A percentile compares a stretch with the other conserved stretches of the same genome.
These are phyloP conservation scores for Cliona cf. orientalis DNA, from an alignment of 37 sponge, comb jelly and placozoan genomes.

Conservation along the genomic window DNA sequence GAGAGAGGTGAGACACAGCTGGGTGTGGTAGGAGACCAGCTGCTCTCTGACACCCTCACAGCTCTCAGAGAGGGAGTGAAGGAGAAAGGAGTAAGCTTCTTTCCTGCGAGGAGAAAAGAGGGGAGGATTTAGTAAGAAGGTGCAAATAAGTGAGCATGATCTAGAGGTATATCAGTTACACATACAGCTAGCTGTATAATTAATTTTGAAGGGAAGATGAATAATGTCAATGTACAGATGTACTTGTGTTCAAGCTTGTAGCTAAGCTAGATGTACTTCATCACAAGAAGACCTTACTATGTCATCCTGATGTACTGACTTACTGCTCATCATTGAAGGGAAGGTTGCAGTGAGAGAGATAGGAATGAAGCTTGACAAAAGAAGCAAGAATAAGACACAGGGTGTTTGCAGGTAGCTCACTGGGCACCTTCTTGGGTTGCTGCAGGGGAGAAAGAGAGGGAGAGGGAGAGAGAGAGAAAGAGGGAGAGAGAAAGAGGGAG, in stretches of 20 bases:
- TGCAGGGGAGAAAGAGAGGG: neutral
- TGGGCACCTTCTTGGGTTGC: neutral
- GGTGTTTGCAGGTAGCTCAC: neutral
- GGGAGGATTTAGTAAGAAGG: neutral
- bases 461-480: neutral
- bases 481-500: slow-evolving; percentile 2
- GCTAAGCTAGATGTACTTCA: no score
- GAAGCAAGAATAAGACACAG: neutral
- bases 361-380: neutral
- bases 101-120: slow-evolving; percentile 1
- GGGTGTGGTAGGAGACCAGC: slow-evolving; percentile 26
- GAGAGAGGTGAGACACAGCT: slow-evolving; percentile 13
- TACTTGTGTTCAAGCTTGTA: no score
- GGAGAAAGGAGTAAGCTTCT: neutral
- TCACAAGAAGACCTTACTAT: no score
- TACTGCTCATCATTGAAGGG: neutral
- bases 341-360: neutral
- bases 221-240: no score
- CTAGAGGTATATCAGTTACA: no score
- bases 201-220: no score
- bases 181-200: no score
- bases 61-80: neutral
- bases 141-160: neutral
- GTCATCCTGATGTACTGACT: neutral
- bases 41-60: neutral